Base-by-base conservation (phyloP, 2,888 invertebrate species). In the Phortica okadai region DNA sequence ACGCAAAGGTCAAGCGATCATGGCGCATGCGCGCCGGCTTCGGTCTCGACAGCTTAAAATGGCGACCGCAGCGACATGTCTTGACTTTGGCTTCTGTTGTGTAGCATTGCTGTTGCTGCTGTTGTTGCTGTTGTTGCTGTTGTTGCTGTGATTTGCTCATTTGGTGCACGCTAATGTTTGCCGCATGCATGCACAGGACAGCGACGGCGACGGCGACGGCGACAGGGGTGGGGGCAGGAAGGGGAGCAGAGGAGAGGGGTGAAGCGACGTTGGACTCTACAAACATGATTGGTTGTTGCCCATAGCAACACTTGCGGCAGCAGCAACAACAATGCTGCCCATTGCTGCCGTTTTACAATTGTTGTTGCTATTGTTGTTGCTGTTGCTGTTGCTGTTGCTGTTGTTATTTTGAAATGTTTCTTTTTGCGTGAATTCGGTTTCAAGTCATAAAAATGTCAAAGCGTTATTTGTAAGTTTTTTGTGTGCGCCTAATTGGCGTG, bases 391-490 rank as follows among this genome's bases (percentile, higher is more conserved):
- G 70, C 50, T 70, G 54, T 11, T 70, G 44, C 42, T 41, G 64
- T 64, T 64, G 56, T 73, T 59, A 14, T 58, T 56, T 6, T 73
- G 44, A 42, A 44, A 16, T 45, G 69, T 70, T 70, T 50, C 16
- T 54, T 54, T 70, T 76, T 75, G 74, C 78, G 70, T 75, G 76
- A 79, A 75, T 77, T 74, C 44, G 50, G 54, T 21, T 73, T 16
- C 10, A 78, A 80, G 85, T 86, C 83, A 85, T 86, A 88, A 88
- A 87, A 86, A 86, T 85, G 86, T 86, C 86, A 86, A 86, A 86
- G 86, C 85, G 83, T 84, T 85, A 86, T 86, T 86, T 86, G 83
- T 84, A 78, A 76, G 85, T 77, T 78, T 81, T 67, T 73, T 76
- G 74, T 84, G 82, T 81, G 82, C 82, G 81, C 84, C 86, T 86